Conservation (phyloP, 2,888 invertebrate species). For the Pandemis corylana region DNA sequence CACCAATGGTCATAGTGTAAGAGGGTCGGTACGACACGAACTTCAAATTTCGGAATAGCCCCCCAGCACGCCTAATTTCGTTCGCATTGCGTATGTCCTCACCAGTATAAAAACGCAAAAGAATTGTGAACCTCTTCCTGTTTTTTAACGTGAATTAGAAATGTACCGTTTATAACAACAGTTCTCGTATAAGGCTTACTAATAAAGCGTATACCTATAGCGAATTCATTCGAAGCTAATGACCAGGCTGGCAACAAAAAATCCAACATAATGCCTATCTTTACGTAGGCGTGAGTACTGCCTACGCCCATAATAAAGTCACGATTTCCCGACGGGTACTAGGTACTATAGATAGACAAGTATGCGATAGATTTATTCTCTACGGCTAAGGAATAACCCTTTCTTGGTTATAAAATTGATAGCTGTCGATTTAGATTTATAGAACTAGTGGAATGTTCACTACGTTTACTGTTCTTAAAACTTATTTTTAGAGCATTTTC, state of each 20-base stretch:
- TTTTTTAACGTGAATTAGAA: too few relatives aligned
- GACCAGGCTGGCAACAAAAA: constrained; percentile 6
- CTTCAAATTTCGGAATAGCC: too few relatives aligned
- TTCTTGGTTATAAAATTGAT: not conserved
- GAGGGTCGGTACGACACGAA: too few relatives aligned
- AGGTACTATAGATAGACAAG: not conserved
- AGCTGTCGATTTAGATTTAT: not conserved
- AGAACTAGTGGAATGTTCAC: too few relatives aligned
- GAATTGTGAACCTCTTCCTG: too few relatives aligned
- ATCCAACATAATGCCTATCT: constrained; percentile 3
- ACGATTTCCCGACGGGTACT: constrained; percentile 7
- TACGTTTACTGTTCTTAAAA: too few relatives aligned
- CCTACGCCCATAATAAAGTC: constrained; percentile 15
- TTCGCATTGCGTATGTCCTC: too few relatives aligned
- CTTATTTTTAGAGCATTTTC: too few relatives aligned
- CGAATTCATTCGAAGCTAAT: not conserved
- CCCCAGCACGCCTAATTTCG: too few relatives aligned
- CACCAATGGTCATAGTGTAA: too few relatives aligned
- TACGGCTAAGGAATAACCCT: not conserved
- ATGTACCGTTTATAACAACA: not conserved
- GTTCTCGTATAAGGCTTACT: not conserved
- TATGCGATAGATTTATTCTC: not conserved
- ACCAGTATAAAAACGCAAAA: too few relatives aligned
- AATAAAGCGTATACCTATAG: not conserved
- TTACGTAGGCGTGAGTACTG: constrained; percentile 14